Percentiles rank a stretch among this genome's conserved stretches.
phyloP scores from a whole-genome alignment of 1,140 invertebrate species.

The Lepidurus couesii region DNA sequence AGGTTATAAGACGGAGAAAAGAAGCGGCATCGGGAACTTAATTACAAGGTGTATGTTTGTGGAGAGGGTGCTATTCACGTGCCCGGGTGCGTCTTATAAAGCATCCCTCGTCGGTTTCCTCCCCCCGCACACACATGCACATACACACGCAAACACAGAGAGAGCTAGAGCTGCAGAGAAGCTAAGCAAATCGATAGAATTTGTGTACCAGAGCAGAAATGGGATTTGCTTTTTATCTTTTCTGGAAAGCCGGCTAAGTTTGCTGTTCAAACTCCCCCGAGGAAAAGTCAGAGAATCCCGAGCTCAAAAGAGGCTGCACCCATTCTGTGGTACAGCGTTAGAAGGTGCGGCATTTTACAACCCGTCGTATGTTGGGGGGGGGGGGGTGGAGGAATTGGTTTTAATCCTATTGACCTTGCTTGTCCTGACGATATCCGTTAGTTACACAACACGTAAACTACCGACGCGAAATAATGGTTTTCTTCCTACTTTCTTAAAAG shows the following conservation, averaged over 20 bases:
- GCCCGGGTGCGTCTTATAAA: conserved; percentile 3
- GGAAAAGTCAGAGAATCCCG: not conserved
- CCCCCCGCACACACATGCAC: not conserved
- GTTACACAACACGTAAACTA: not conserved
- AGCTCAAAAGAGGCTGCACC: not conserved
- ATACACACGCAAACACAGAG: not conserved
- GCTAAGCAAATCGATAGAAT: conserved; percentile 35
- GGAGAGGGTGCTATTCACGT: conserved; percentile 16
- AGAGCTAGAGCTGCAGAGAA: conserved; percentile 38
- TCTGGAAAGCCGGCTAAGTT: not conserved
- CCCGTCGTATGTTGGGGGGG: not conserved
- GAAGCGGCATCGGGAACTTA: conserved; percentile 27
- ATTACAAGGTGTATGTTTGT: conserved; percentile 7
- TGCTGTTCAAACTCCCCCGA: conserved; percentile 12
- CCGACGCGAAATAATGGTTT: not conserved
- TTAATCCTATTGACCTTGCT: conserved; percentile 14
- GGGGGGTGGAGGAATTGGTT: not conserved
- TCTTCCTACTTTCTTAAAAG: not conserved
- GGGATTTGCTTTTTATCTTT: not conserved
- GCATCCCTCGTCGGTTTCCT: conserved; percentile 18
- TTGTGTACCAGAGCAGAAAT: conserved; percentile 15
- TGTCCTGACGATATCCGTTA: not conserved
- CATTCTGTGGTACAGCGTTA: not conserved
- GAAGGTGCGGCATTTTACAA: not conserved
- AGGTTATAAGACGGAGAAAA: not conserved